phyloP scores from a whole-genome alignment of 2,797 vertebrate species.

The Botia almorhae region DNA sequence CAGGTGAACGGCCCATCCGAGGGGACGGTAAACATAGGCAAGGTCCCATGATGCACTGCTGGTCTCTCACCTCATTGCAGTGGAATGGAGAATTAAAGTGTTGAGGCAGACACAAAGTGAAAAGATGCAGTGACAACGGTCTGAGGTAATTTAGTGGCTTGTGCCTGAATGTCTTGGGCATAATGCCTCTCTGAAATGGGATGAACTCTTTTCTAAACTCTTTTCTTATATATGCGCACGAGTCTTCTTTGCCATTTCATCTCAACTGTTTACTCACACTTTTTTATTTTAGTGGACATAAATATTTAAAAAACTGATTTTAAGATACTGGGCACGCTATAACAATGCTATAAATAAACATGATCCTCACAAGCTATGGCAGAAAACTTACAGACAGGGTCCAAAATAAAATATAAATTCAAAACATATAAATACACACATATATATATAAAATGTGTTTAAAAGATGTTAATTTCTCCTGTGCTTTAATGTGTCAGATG shows the following conservation, averaged over 20 bases:
- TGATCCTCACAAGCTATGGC: background rate
- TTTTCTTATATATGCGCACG: background rate
- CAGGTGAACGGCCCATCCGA: constrained; percentile 20
- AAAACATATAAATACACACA: too few species aligned
- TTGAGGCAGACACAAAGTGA: background rate
- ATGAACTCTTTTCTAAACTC: background rate
- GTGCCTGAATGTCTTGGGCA: constrained; percentile 1
- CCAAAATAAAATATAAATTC: background rate
- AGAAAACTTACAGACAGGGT: background rate
- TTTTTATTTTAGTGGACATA: background rate
- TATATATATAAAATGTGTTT: too few species aligned
- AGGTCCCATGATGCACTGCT: constrained; percentile 12
- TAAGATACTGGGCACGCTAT: background rate
- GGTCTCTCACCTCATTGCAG: background rate
- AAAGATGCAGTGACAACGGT: constrained; percentile 9
- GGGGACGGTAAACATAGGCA: background rate
- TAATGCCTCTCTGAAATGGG: background rate
- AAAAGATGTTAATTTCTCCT: too few species aligned
- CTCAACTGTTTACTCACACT: background rate
- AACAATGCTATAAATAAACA: too few species aligned
- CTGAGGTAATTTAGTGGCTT: constrained; percentile 10
- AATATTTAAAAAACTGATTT: background rate
- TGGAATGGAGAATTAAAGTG: constrained; percentile 32
- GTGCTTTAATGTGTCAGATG: too few species aligned
- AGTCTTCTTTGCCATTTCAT: background rate